Percentiles rank a stretch among this genome's conserved stretches.
Evolutionary conservation across 37 sponge, comb jelly and placozoan species (phyloP).

Genomic region (Aphrocallistes beatrix): DNA sequence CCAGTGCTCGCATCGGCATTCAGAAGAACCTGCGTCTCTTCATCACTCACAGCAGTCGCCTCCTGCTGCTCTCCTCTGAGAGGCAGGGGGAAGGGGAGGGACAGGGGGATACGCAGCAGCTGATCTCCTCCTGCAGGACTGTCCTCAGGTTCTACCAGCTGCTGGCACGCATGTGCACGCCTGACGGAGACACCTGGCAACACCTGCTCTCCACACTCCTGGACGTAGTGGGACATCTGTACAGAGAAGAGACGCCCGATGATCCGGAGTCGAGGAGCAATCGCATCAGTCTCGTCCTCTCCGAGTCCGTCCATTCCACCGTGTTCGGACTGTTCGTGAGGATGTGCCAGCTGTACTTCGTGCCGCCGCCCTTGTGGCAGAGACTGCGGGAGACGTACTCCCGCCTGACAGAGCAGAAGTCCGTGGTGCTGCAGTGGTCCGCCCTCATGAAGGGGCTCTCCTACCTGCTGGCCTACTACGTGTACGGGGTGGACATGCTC

Average conservation of each 20-base stretch:
- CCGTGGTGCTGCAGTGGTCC: constrained; percentile 57
- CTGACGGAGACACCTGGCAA: constrained; percentile 24
- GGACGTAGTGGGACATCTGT: constrained; percentile 9
- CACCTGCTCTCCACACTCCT: constrained; percentile 54
- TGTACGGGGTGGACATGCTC: neutral
- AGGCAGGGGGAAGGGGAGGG: neutral
- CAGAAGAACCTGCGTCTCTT: constrained; percentile 59
- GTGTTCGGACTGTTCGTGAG: constrained; percentile 61
- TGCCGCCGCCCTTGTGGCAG: constrained; percentile 56
- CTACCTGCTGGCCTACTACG: neutral
- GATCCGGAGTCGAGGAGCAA: neutral
- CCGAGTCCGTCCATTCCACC: constrained; percentile 23
- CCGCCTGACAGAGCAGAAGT: constrained; percentile 53
- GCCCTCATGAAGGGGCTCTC: neutral
- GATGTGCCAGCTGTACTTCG: constrained; percentile 35
- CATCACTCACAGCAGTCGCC: constrained; percentile 38
- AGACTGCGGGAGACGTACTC: constrained; percentile 35
- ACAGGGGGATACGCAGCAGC: neutral
- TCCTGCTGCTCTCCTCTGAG: neutral
- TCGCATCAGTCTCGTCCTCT: neutral
- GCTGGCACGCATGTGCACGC: constrained; percentile 7
- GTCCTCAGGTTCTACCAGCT: constrained; percentile 13
- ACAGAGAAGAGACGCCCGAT: neutral
- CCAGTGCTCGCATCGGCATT: constrained; percentile 50
- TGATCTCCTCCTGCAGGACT: neutral